Evolutionary conservation across 92 coral and sea anemone genomes (phyloP).

Genomic region (Siderastrea radians): DNA sequence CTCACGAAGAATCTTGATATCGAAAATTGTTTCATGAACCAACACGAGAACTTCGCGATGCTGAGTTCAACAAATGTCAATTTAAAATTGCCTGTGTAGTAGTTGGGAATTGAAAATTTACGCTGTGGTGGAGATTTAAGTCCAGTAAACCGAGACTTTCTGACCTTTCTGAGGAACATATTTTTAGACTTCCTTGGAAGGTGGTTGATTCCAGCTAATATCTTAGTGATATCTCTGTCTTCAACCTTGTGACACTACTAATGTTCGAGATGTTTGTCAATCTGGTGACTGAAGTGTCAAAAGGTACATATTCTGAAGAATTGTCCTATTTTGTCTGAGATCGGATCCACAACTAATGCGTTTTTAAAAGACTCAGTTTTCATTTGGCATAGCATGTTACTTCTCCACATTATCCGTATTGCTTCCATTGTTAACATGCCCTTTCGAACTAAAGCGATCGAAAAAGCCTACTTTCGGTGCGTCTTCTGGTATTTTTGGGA

Average conservation of each 20-base stretch:
- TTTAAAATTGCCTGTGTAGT: background rate
- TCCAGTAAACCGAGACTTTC: too few relatives aligned
- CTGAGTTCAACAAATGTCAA: background rate
- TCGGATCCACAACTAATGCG: background rate
- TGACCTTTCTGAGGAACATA: background rate
- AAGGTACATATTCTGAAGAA: background rate
- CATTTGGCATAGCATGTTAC: too few relatives aligned
- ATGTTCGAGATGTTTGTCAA: slow-evolving; percentile 22
- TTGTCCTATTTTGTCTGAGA: background rate
- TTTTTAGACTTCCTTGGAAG: background rate
- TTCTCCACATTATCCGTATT: too few relatives aligned
- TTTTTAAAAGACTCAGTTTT: too few relatives aligned
- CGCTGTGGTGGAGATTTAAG: background rate
- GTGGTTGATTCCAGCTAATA: background rate
- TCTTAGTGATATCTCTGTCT: background rate
- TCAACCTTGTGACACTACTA: slow-evolving; percentile 13
- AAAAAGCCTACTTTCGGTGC: too few relatives aligned
- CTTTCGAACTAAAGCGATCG: too few relatives aligned
- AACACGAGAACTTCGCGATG: slow-evolving; percentile 13
- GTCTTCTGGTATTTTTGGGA: too few relatives aligned
- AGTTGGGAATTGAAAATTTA: background rate
- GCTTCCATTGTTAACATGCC: too few relatives aligned
- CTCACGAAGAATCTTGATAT: slow-evolving; percentile 48
- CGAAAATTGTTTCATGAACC: slow-evolving; percentile 41
- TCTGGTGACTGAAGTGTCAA: slow-evolving; percentile 15